Conservation (phyloP, 1,140 invertebrate genomes). For the Nasonia longicornis region DNA sequence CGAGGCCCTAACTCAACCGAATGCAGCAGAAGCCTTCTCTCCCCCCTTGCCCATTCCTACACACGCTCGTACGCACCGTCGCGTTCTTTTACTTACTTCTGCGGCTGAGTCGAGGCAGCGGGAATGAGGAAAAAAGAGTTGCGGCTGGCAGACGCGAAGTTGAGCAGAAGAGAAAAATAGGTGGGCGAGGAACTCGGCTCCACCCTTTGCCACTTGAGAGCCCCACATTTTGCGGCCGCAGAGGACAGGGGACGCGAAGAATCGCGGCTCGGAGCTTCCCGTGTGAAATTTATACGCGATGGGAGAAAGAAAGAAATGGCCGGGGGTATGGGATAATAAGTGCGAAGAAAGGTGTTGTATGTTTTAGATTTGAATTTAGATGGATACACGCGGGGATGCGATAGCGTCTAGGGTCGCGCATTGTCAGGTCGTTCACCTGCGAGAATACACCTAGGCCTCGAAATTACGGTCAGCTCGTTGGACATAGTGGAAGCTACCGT, state of each 20-base stretch:
- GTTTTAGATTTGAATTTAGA: conserved; percentile 37
- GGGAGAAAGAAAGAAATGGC: neutral
- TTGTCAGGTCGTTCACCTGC: conserved; percentile 15
- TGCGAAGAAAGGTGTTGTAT: neutral
- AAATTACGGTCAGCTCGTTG: neutral
- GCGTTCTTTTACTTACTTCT: neutral
- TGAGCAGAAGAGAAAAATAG: conserved; percentile 44
- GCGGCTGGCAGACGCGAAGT: conserved; percentile 15
- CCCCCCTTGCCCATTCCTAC: neutral
- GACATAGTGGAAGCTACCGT: no score
- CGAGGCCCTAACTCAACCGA: conserved; percentile 2
- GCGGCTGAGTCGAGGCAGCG: neutral
- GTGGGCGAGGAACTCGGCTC: neutral
- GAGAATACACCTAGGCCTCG: neutral
- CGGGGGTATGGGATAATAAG: neutral
- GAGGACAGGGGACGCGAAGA: conserved; percentile 13
- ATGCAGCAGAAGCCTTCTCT: neutral
- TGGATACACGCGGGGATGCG: conserved; percentile 3
- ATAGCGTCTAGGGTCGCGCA: neutral
- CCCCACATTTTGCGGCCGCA: neutral
- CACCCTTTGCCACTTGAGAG: neutral
- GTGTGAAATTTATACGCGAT: neutral
- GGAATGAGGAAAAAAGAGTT: conserved; percentile 6
- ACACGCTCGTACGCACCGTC: neutral
- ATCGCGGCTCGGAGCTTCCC: neutral